Evolutionary conservation across 2,113 vertebrate genomes (phyloP).

Genomic region (Onychorhynchus coronatus): DNA sequence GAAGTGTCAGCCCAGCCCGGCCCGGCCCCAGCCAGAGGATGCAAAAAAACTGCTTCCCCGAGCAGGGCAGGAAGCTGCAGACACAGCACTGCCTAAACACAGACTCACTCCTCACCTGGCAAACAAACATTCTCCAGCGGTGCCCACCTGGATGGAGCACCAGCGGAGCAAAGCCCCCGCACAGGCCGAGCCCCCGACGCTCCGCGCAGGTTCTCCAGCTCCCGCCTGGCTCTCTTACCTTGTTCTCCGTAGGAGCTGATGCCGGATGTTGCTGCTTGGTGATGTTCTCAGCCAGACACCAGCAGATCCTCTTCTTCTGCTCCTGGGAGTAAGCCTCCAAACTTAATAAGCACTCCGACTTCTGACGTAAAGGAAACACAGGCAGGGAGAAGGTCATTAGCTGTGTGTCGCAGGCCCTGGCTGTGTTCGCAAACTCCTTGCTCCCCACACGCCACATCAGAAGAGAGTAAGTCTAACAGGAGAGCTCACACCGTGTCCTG

Average conservation of each 20-base stretch:
- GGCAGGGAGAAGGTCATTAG: constrained; percentile 61
- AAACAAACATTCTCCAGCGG: not conserved
- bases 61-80: not conserved
- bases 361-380: constrained; percentile 80
- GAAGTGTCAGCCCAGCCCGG: not conserved
- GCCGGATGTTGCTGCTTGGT: constrained; percentile 87
- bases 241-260: constrained; percentile 68
- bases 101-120: not conserved
- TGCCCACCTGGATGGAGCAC: not conserved
- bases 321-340: constrained; percentile 91
- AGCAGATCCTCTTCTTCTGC: constrained; percentile 94
- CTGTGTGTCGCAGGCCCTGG: constrained; percentile 16
- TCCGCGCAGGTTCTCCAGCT: fast-evolving
- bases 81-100: not conserved
- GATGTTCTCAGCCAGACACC: constrained; percentile 94
- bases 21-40: not conserved
- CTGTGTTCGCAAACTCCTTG: constrained; percentile 43
- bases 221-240: constrained; percentile 75
- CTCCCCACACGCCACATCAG: not conserved
- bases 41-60: not conserved
- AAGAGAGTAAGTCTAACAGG: not conserved
- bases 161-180: not conserved
- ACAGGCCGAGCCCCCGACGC: not conserved
- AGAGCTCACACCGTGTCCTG: not conserved
- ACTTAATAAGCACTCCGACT: constrained; percentile 94